A percentile compares a stretch with the other conserved stretches of the same genome.
phyloP scores from a whole-genome alignment of 2,797 vertebrate genomes.

The Halcyon leucocephala region DNA sequence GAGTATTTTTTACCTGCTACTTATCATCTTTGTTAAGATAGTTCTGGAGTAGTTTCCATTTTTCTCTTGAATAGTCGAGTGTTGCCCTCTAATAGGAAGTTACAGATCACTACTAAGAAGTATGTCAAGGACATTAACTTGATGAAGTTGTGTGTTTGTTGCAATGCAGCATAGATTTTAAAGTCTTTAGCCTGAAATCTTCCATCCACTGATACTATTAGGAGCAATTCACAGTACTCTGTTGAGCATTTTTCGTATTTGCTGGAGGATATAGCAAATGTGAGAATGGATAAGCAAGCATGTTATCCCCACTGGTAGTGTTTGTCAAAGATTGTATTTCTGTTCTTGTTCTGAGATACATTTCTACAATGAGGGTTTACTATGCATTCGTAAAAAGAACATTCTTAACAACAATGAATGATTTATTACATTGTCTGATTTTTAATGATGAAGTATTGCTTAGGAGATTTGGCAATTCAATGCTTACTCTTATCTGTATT shows the following conservation, averaged over 20 bases:
- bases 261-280: background rate
- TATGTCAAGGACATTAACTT: constrained; percentile 47
- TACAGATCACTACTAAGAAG: background rate
- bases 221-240: background rate
- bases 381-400: background rate
- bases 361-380: background rate
- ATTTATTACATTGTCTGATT: background rate
- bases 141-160: constrained; percentile 8
- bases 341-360: background rate
- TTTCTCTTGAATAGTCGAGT: background rate
- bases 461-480: background rate
- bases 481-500: background rate
- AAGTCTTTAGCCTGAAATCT: background rate
- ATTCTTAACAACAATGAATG: background rate
- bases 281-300: background rate
- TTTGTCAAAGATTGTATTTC: background rate
- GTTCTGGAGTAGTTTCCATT: background rate
- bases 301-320: background rate
- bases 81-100: background rate
- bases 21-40: background rate
- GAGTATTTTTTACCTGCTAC: background rate
- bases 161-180: background rate
- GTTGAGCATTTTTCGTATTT: background rate
- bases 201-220: background rate
- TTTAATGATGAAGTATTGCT: background rate